Percentiles rank a stretch among this genome's conserved stretches.
Evolutionary conservation across 2,797 vertebrate genomes (phyloP).

Genomic region (Podarcis siculus): DNA sequence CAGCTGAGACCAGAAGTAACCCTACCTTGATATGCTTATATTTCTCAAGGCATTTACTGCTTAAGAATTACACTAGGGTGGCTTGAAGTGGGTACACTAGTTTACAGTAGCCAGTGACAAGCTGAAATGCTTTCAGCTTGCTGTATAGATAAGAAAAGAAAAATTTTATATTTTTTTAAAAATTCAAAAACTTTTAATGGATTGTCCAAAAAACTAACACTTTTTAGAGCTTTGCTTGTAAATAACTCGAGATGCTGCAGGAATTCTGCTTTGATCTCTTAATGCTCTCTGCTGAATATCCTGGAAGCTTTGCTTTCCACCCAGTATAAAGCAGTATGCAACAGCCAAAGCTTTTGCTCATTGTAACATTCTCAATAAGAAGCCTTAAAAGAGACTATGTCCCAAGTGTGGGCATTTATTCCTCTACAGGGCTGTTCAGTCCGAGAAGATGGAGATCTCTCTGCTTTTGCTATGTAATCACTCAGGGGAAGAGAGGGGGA

Average conservation of each 20-base stretch:
- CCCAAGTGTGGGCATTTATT: neutral
- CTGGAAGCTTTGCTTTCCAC: neutral
- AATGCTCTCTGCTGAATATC: neutral
- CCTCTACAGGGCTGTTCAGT: neutral
- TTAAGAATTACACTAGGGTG: neutral
- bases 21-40: neutral
- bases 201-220: neutral
- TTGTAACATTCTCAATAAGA: neutral
- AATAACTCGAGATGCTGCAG: neutral
- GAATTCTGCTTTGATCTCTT: neutral
- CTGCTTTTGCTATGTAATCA: constrained; percentile 5
- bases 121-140: neutral
- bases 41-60: neutral
- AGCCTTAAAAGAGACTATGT: neutral
- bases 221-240: neutral
- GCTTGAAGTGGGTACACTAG: neutral
- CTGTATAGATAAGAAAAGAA: neutral
- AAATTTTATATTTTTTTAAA: neutral
- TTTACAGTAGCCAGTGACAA: neutral
- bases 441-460: constrained; percentile 4
- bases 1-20: neutral
- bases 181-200: neutral
- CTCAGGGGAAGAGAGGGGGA: neutral
- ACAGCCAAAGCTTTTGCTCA: neutral
- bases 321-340: neutral